These are phyloP conservation scores for Acarapis woodi DNA, from an alignment of 1,140 invertebrate species.

Conservation along the genomic window DNA sequence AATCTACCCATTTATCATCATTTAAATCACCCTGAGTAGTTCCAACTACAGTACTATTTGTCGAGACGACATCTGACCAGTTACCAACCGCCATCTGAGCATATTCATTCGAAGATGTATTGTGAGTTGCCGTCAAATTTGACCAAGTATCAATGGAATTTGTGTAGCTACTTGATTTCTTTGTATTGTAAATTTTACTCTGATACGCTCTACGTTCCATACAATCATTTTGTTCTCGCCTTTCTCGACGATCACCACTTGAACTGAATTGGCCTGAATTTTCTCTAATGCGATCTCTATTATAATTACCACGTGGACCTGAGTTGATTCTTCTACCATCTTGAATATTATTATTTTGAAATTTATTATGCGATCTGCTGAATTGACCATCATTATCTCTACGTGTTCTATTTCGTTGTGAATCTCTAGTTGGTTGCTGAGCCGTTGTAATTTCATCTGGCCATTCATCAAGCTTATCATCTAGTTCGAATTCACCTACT, in stretches of 20 bases:
- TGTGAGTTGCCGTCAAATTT: slow-evolving; percentile 21
- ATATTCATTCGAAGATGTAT: slow-evolving; percentile 13
- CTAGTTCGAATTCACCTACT: too few relatives aligned
- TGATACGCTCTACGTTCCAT: slow-evolving; percentile 16
- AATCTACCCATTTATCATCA: too few relatives aligned
- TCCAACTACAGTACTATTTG: slow-evolving; percentile 70
- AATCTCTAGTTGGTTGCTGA: too few relatives aligned
- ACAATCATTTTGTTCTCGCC: too few relatives aligned
- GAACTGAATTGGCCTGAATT: slow-evolving; percentile 10
- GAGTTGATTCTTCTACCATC: background rate
- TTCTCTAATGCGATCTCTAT: slow-evolving; percentile 18
- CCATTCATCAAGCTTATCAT: too few relatives aligned
- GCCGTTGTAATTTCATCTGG: too few relatives aligned
- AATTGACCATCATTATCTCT: background rate
- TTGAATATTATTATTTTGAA: background rate
- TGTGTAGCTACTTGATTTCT: slow-evolving; percentile 11
- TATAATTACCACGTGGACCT: background rate
- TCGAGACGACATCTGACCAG: slow-evolving; percentile 22
- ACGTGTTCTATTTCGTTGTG: too few relatives aligned
- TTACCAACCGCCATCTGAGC: slow-evolving; percentile 16
- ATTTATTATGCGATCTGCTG: background rate
- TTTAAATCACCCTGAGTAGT: background rate
- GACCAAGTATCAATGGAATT: slow-evolving; percentile 29
- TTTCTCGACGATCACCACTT: slow-evolving; percentile 19
- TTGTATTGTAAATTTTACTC: slow-evolving; percentile 8